Conservation (phyloP, 92 coral and sea anemone genomes). For the Phenganax stokvisi region DNA sequence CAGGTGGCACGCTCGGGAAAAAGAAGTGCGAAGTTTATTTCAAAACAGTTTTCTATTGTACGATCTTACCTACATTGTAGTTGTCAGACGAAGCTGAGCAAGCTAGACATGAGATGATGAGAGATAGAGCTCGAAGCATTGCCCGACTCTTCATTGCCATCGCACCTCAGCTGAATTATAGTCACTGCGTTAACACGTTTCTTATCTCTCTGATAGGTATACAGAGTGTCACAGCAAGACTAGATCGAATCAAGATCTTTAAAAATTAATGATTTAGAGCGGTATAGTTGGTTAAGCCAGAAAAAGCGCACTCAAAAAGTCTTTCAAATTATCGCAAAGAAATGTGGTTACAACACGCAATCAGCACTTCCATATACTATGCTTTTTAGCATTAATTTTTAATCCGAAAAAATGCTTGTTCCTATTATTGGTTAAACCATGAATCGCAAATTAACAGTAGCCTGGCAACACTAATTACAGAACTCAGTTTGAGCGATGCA, state of each 20-base stretch:
- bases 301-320: neutral
- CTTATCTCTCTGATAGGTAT: neutral
- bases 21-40: neutral
- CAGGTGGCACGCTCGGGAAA: neutral
- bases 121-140: neutral
- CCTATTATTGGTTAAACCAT: slow-evolving; percentile 5
- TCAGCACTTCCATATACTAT: slow-evolving; percentile 1
- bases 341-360: neutral
- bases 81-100: neutral
- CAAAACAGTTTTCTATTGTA: neutral
- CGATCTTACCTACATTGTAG: slow-evolving; percentile 13
- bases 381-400: slow-evolving; percentile 31
- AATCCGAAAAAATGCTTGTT: slow-evolving; percentile 5
- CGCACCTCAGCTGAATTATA: neutral
- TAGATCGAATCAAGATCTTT: neutral
- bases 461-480: slow-evolving; percentile 28
- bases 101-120: neutral
- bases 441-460: neutral
- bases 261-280: neutral
- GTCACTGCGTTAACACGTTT: slow-evolving; percentile 15
- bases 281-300: no score
- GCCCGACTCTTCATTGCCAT: neutral
- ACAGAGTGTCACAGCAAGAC: neutral
- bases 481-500: neutral
- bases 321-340: no score